phyloP scores from a whole-genome alignment of 2,888 invertebrate genomes.

The Ormyrus thymus region DNA sequence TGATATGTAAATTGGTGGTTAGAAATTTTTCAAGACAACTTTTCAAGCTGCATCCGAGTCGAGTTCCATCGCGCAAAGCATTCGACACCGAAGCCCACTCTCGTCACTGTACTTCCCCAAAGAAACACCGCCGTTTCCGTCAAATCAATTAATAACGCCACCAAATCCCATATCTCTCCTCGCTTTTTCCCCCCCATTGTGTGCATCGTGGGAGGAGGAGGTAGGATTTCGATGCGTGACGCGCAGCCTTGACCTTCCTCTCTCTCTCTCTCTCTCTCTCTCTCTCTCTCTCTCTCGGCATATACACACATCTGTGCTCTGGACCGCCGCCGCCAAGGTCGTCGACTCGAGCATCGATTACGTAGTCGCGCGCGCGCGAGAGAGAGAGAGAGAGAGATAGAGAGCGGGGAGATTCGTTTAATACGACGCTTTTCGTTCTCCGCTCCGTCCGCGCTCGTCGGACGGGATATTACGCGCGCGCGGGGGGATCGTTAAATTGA shows the following conservation, averaged over 20 bases:
- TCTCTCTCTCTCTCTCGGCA: constrained; percentile 16
- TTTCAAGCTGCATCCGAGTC: constrained; percentile 10
- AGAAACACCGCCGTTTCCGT: not conserved
- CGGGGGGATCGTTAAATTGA: constrained; percentile 30
- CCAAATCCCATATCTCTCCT: constrained; percentile 6
- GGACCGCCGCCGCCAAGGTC: constrained; percentile 46
- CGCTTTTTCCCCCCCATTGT: constrained; percentile 10
- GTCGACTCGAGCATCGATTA: constrained; percentile 53
- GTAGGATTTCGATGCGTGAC: constrained; percentile 52
- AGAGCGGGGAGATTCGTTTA: not conserved
- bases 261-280: constrained; percentile 25
- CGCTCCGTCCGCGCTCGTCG: not conserved
- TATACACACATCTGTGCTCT: not conserved
- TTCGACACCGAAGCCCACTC: constrained; percentile 2
- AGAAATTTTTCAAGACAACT: constrained; percentile 21
- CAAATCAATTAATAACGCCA: not conserved
- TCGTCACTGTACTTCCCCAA: not conserved
- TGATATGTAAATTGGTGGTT: constrained; percentile 23
- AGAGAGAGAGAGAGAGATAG: not conserved
- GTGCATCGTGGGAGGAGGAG: not conserved
- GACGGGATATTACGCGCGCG: not conserved
- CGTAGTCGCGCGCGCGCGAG: constrained; percentile 33
- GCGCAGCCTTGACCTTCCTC: constrained; percentile 54
- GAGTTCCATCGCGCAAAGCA: constrained; percentile 2
- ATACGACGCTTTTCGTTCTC: constrained; percentile 23